Conservation (phyloP, 2,797 vertebrate species). For the Squalus acanthias region DNA sequence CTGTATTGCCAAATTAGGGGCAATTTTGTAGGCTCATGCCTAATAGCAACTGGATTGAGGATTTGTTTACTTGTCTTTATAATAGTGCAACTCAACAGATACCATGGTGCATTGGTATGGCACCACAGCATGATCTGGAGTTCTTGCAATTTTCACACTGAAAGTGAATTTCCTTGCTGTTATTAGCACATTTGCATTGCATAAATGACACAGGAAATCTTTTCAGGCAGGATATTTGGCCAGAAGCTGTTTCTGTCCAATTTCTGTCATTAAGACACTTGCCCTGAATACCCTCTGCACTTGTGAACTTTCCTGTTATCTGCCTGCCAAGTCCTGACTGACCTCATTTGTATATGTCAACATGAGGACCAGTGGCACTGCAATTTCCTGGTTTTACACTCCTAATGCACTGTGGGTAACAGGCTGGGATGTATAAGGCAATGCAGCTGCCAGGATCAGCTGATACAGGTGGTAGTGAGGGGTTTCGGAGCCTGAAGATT, state of each 20-base stretch:
- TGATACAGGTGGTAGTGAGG: not conserved
- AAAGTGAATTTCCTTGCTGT: not conserved
- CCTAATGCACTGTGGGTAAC: not conserved
- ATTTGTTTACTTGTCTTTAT: not conserved
- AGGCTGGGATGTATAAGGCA: not conserved
- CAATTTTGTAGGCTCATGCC: not conserved
- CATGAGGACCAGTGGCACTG: not conserved
- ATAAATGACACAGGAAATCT: not conserved
- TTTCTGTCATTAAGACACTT: not conserved
- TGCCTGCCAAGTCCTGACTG: not conserved
- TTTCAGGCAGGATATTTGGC: not conserved
- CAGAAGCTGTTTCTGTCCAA: not conserved
- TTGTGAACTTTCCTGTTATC: not conserved
- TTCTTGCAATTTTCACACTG: not conserved
- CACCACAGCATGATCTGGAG: not conserved
- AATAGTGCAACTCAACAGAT: not conserved
- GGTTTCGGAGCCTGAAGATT: not conserved
- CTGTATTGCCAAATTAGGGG: not conserved
- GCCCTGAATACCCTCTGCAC: not conserved
- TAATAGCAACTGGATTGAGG: not conserved
- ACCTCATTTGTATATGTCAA: not conserved
- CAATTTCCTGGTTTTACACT: not conserved
- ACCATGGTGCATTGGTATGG: not conserved
- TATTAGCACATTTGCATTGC: not conserved
- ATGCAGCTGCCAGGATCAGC: not conserved